Evolutionary conservation across 2,888 invertebrate species (phyloP).

Genomic region (Hirtodrosophila confusa): DNA sequence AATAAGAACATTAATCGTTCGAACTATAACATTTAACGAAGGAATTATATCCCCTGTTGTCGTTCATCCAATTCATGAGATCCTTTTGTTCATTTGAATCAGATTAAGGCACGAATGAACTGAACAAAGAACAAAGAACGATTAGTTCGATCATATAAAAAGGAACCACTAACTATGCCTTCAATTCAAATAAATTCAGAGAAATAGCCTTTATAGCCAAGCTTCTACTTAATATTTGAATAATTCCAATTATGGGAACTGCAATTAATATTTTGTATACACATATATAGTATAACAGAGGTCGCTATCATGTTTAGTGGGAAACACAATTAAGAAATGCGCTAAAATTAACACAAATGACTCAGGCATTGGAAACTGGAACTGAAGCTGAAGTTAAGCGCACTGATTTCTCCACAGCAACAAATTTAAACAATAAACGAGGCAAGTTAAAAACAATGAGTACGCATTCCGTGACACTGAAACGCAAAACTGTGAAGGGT

Average conservation of each 20-base stretch:
- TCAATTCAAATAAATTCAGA: too few species aligned
- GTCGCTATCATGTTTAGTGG: constrained; percentile 2
- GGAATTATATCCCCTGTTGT: too few species aligned
- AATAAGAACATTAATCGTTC: too few species aligned
- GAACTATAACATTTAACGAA: too few species aligned
- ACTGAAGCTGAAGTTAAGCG: constrained; percentile 21
- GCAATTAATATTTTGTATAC: not conserved
- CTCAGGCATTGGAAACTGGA: constrained; percentile 33
- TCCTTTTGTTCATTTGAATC: too few species aligned
- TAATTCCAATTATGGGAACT: not conserved
- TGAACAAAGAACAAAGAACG: too few species aligned
- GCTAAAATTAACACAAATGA: constrained; percentile 41
- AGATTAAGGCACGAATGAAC: too few species aligned
- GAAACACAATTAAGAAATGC: constrained; percentile 17
- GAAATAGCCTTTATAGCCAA: too few species aligned
- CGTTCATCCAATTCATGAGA: too few species aligned
- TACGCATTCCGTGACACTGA: constrained; percentile 47
- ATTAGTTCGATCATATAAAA: too few species aligned
- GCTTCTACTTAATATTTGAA: too few species aligned
- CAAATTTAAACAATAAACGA: constrained; percentile 14
- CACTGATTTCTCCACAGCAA: constrained; percentile 35
- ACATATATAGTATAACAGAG: not conserved
- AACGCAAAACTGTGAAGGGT: constrained; percentile 52
- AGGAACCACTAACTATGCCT: too few species aligned
- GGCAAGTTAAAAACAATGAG: constrained; percentile 34